A percentile compares a stretch with the other conserved stretches of the same genome.
phyloP scores from a whole-genome alignment of 2,113 vertebrate genomes.

The Etheostoma cragini region DNA sequence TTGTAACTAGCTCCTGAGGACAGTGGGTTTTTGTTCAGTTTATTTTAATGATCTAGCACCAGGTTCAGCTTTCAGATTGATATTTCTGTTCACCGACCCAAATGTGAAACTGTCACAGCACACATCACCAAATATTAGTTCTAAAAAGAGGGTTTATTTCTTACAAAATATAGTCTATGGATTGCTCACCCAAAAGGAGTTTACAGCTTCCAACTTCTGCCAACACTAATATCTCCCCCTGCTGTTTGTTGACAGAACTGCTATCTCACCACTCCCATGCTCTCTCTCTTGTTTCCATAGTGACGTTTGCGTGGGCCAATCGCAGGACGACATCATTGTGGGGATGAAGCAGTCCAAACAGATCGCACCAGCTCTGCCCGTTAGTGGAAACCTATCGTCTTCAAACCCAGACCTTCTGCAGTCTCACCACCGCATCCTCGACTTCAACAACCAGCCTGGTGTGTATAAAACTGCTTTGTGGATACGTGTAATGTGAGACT shows the following conservation, averaged over 20 bases:
- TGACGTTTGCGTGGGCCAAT: slow-evolving; percentile 97
- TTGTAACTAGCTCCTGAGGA: too few species aligned
- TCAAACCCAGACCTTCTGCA: slow-evolving; percentile 97
- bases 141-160: neutral
- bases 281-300: slow-evolving; percentile 79
- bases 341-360: slow-evolving; percentile 96
- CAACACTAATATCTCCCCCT: slow-evolving; percentile 61
- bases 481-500: neutral
- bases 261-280: slow-evolving; percentile 19
- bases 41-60: neutral
- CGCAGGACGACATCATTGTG: slow-evolving; percentile 98
- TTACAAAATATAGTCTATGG: neutral
- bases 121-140: neutral
- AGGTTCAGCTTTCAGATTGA: neutral
- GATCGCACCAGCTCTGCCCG: slow-evolving; percentile 93
- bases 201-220: neutral
- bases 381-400: slow-evolving; percentile 95
- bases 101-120: neutral
- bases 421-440: slow-evolving; percentile 97
- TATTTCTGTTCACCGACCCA: neutral
- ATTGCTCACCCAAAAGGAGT: neutral
- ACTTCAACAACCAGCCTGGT: slow-evolving; percentile 97
- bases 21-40: neutral
- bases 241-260: slow-evolving; percentile 53
- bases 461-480: slow-evolving; percentile 40